phyloP scores from a whole-genome alignment of 2,888 invertebrate species.

The Beris morrisii region DNA sequence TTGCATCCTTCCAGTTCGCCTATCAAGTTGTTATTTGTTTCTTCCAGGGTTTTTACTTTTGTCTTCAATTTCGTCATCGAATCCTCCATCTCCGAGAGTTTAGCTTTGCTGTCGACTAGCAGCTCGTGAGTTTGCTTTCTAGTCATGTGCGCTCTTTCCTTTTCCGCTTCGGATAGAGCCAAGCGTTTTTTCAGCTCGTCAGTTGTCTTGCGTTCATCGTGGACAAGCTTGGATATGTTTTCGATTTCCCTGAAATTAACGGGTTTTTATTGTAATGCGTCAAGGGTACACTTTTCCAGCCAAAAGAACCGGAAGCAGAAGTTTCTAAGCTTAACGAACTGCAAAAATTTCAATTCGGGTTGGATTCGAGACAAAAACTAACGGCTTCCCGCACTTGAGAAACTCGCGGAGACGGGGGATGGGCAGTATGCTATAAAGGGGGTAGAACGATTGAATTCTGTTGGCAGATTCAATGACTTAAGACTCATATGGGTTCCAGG shows the following conservation, averaged over 20 bases:
- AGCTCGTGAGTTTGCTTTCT: slow-evolving; percentile 66
- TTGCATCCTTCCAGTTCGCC: slow-evolving; percentile 61
- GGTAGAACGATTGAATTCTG: no score
- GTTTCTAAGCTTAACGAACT: neutral
- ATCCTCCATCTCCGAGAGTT: slow-evolving; percentile 51
- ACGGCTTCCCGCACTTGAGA: no score
- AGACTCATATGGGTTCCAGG: no score
- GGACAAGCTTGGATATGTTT: slow-evolving; percentile 53
- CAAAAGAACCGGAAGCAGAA: no score
- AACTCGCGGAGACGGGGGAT: no score
- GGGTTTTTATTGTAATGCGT: neutral
- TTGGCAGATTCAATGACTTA: no score
- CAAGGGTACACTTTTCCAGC: neutral
- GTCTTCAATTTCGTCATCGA: slow-evolving; percentile 48
- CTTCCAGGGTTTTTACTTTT: slow-evolving; percentile 55
- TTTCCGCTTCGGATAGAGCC: slow-evolving; percentile 63
- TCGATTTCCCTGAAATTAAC: slow-evolving; percentile 48
- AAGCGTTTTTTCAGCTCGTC: slow-evolving; percentile 61
- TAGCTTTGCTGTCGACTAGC: slow-evolving; percentile 58
- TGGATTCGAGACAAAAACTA: neutral
- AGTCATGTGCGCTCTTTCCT: slow-evolving; percentile 62
- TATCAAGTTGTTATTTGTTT: slow-evolving; percentile 59
- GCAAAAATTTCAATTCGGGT: neutral
- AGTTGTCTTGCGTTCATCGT: slow-evolving; percentile 45
- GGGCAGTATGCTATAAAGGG: no score